Base-by-base conservation (phyloP, 2,888 invertebrate species). In the Ariolimax columbianus region DNA sequence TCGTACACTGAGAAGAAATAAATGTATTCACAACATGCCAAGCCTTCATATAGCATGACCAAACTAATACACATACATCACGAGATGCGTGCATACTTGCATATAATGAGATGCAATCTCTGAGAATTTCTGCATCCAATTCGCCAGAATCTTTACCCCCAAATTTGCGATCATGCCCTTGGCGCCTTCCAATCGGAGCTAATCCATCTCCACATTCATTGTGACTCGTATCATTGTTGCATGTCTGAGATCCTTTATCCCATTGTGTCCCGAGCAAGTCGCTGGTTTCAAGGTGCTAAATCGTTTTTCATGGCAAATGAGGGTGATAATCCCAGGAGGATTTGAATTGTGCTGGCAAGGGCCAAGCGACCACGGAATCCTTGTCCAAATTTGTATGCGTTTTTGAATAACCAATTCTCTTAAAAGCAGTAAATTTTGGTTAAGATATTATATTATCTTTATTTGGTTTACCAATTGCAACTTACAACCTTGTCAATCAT, bases 201-300 rank as follows among this genome's bases (percentile, higher is more conserved):
- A 43, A 40, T 43, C 6, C 17, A 26, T 14, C 73, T 73, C 0
- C 43, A 43, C 51, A 51, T 33, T 23, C 75, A 75, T 33, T 19
- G 9, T 33, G 23, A 43, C 75, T 33, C 33, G 51, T 75, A 14
- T 19, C 51, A 47, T 0, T 19, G 3, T 75, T 75, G 75, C 75
- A 75, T 75, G 75, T 19, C 73, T 47, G 26, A 0, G 73, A 43
- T 73, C n/a, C 43, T 73, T 73, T 43, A n/a, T n/a, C n/a, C n/a
- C 11, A 47, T n/a, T 47, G 47, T 73, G 43, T n/a, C 75, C 51
- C 33, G 75, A 30, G 14, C n/a, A 17, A 30, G 33, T 51, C 33
- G 30, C 14, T 30, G 51, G 51, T 6, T 14, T 9, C 51, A 9
- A 51, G 75, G 75, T 33, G 75, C 47, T 75, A 75, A 51, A 33